Evolutionary conservation across 2,113 vertebrate genomes (phyloP), one percentile per base, ranked within the genome.

Genomic region (Tachysurus fulvidraco): DNA sequence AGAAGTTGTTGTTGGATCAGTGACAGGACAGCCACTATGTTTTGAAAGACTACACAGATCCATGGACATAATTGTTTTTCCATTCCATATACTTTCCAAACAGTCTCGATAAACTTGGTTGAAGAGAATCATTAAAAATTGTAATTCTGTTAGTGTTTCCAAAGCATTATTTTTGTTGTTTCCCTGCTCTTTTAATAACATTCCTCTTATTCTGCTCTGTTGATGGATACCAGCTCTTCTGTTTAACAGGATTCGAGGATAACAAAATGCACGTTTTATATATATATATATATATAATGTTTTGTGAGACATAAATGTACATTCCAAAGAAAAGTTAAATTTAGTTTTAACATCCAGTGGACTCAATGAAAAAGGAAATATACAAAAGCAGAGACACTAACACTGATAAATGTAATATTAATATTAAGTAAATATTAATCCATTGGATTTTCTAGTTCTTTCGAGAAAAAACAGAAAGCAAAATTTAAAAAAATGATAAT

Each of bases 161-260:
- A 69, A 83, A 85, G 77, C 85, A 67, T 87, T 87, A 62, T 80
- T 88, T 82, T 88, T 69, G 0, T 46, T 46, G 1, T 21, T 77
- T 30, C 11, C 13, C 16, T 54, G 71, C 71, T 88, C 36, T 86
- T 83, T 89, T 83, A 81, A 88, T 89, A 25, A 86, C 89, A 73
- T 87, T 89, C 1, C 2, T 4, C 77, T 92, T 89, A 93, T 95
- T 95, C 94, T 94, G 93, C 95, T 95, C 94, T 94, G 94, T 93
- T 94, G 89, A 93, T 93, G 91, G 92, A 85, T 82, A 89, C 90
- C 83, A 85, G 44, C 46, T 64, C 21, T 77, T 62, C n/a, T 80
- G 59, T 85, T 80, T 16, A 80, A 62, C 73, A 73, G n/a, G 60
- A 71, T 77, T 46, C 82, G 59, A 83, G 78, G 69, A 82, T 69